Conservation (phyloP, 1,140 invertebrate species). For the Fragariocoptes setiger region DNA sequence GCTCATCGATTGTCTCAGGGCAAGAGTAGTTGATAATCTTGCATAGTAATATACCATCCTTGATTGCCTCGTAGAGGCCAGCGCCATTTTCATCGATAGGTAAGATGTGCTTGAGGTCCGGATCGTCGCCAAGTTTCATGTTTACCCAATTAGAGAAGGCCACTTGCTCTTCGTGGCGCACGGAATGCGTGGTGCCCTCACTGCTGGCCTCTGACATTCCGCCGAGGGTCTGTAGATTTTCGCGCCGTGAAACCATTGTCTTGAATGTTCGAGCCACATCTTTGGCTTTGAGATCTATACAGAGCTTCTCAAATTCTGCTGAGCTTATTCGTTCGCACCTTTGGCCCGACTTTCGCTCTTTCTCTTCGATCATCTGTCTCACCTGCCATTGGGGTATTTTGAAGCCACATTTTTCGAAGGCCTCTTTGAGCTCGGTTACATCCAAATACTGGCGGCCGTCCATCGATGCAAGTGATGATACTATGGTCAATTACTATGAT, state of each 20-base stretch:
- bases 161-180: conserved; percentile 69
- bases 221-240: conserved; percentile 62
- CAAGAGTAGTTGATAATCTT: conserved; percentile 97
- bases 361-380: conserved; percentile 53
- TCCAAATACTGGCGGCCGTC: too few relatives aligned
- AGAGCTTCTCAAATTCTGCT: conserved; percentile 56
- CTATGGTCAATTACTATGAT: too few relatives aligned
- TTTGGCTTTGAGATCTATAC: conserved; percentile 49
- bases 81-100: conserved; percentile 68
- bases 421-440: conserved; percentile 50
- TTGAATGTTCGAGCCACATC: conserved; percentile 70
- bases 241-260: conserved; percentile 59
- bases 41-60: conserved; percentile 82
- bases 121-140: conserved; percentile 48
- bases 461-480: too few relatives aligned
- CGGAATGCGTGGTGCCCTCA: conserved; percentile 68
- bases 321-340: conserved; percentile 38
- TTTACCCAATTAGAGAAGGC: conserved; percentile 99
- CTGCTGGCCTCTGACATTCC: conserved; percentile 80
- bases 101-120: conserved; percentile 54
- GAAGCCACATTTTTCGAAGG: conserved; percentile 58
- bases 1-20: conserved; percentile 89
- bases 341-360: conserved; percentile 25
- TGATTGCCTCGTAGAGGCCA: conserved; percentile 62
- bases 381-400: conserved; percentile 76